Percentiles rank a stretch among this genome's conserved stretches.
These are phyloP conservation scores for Ctenoplectra terminalis DNA, from an alignment of 1,140 invertebrate species.

Conservation along the genomic window DNA sequence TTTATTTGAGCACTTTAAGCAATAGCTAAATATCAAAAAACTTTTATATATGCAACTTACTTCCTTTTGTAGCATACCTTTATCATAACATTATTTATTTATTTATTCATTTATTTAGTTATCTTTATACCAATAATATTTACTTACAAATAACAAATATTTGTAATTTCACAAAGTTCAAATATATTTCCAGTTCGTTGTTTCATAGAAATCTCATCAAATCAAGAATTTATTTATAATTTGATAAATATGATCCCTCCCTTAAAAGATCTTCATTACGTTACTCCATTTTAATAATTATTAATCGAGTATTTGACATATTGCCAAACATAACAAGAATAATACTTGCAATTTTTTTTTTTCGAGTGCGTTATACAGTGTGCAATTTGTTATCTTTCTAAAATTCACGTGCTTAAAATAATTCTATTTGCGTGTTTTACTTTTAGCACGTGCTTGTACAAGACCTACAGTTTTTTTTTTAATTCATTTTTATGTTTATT, in stretches of 20 bases:
- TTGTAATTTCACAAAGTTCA: constrained; percentile 52
- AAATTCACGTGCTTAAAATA: constrained; percentile 14
- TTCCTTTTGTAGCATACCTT: constrained; percentile 14
- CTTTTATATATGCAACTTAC: constrained; percentile 18
- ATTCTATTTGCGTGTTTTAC: not conserved
- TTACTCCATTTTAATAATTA: constrained; percentile 38
- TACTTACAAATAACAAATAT: constrained; percentile 52
- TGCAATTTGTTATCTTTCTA: constrained; percentile 33
- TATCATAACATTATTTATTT: constrained; percentile 35
- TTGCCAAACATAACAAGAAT: constrained; percentile 57
- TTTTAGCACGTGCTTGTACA: constrained; percentile 28
- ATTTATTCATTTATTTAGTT: too few species aligned
- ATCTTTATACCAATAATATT: constrained; percentile 35
- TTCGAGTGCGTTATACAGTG: not conserved
- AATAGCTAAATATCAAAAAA: constrained; percentile 64
- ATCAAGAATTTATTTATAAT: constrained; percentile 33
- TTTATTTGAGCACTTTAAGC: constrained; percentile 66
- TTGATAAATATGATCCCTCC: not conserved
- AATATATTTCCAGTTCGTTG: constrained; percentile 64
- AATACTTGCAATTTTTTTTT: constrained; percentile 38
- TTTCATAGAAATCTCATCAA: constrained; percentile 57
- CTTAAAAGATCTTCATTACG: constrained; percentile 13
- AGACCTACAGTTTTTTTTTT: not conserved
- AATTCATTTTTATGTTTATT: constrained; percentile 18
- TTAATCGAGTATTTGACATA: constrained; percentile 45